Evolutionary conservation across 2,888 invertebrate genomes (phyloP).

Genomic region (Andrena fulva): DNA sequence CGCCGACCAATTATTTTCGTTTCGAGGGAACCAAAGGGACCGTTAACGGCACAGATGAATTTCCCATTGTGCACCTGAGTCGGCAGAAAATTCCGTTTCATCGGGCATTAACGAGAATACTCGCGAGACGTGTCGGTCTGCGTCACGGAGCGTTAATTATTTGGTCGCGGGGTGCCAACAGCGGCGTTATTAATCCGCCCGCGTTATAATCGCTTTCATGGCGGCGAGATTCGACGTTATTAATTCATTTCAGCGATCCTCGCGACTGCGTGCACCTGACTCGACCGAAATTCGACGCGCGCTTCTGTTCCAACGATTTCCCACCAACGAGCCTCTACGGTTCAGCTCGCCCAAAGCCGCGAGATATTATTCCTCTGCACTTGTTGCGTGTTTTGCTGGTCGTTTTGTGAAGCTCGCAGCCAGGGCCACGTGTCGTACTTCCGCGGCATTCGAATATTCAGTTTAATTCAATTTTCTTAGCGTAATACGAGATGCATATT

Average conservation of each 20-base stretch:
- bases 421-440: too few species aligned
- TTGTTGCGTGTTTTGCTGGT: conserved; percentile 46
- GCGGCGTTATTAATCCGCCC: conserved; percentile 11
- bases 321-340: background rate
- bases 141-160: conserved; percentile 16
- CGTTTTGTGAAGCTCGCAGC: background rate
- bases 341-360: background rate
- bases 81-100: background rate
- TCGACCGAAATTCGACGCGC: background rate
- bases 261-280: background rate
- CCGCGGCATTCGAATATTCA: too few species aligned
- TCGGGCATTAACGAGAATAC: background rate
- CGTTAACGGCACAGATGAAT: background rate
- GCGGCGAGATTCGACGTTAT: background rate
- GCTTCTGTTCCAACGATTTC: background rate
- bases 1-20: background rate
- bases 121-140: background rate
- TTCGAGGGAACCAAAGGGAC: background rate
- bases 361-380: conserved; percentile 27
- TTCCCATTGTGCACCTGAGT: background rate
- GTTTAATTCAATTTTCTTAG: too few species aligned
- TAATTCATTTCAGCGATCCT: background rate
- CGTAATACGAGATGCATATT: background rate
- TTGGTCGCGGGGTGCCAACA: background rate
- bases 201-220: background rate